Conservation (phyloP, 2,113 vertebrate genomes). For the Apistogramma diplotaenia region DNA sequence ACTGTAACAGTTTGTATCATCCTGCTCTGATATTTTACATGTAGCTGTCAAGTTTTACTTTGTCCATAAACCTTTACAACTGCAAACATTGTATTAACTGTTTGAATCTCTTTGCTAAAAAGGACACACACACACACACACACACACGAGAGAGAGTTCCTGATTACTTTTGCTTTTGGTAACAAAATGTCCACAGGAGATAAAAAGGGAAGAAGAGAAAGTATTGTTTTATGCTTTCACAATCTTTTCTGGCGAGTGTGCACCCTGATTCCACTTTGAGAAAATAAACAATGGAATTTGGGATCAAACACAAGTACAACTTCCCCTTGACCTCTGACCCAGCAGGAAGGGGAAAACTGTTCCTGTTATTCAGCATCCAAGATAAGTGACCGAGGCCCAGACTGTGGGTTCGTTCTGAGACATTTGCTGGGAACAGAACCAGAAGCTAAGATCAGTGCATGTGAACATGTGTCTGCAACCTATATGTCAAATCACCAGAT, state of each 20-base stretch:
- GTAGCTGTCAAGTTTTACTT: not conserved
- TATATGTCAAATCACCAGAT: not conserved
- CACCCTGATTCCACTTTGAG: constrained; percentile 50
- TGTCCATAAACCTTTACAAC: not conserved
- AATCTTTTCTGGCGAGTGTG: constrained; percentile 49
- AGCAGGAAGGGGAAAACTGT: constrained; percentile 57
- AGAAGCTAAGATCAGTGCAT: not conserved
- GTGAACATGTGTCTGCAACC: not conserved
- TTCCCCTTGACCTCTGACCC: constrained; percentile 67
- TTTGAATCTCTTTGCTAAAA: not conserved
- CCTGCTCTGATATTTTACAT: constrained; percentile 6
- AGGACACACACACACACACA: not conserved
- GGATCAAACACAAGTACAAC: constrained; percentile 63
- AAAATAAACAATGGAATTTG: constrained; percentile 74
- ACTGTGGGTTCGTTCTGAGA: not conserved
- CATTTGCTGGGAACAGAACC: not conserved
- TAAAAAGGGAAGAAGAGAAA: constrained; percentile 40
- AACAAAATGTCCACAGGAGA: constrained; percentile 2
- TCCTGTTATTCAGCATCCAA: constrained; percentile 67
- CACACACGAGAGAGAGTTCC: not conserved
- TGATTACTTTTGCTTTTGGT: constrained; percentile 11
- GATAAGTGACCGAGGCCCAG: not conserved
- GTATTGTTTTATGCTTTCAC: constrained; percentile 65
- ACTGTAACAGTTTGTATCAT: not conserved
- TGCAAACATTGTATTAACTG: constrained; percentile 7